These are phyloP conservation scores for Psittacula echo DNA, from an alignment of 2,797 vertebrate species.

Conservation along the genomic window DNA sequence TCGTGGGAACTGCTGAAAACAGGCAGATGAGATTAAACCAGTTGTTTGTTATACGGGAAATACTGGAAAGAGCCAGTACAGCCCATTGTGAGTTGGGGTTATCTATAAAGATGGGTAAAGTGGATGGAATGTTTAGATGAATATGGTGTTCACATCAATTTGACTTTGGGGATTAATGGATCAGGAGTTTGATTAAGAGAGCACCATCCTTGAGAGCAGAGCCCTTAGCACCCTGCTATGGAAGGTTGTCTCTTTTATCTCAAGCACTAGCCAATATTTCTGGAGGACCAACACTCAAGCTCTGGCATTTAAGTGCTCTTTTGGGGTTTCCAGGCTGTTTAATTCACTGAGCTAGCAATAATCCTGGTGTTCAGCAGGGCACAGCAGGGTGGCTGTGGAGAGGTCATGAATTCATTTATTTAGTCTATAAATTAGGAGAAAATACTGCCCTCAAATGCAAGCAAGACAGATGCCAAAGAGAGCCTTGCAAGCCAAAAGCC, in stretches of 20 bases:
- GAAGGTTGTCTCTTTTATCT: background rate
- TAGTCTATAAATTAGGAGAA: conserved; percentile 43
- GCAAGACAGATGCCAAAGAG: conserved; percentile 41
- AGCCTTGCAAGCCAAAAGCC: conserved; percentile 23
- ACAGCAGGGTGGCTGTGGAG: background rate
- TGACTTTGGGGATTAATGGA: background rate
- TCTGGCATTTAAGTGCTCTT: background rate
- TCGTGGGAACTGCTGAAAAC: background rate
- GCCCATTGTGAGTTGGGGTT: background rate
- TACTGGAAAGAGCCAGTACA: background rate
- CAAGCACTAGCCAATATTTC: background rate
- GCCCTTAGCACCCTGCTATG: background rate
- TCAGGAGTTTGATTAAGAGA: background rate
- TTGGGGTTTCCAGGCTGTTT: conserved; percentile 7
- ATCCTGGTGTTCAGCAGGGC: conserved; percentile 14
- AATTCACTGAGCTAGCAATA: conserved; percentile 32
- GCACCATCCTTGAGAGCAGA: background rate
- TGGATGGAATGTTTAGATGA: background rate
- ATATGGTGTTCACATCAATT: background rate
- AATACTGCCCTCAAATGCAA: background rate
- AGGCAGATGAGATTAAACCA: background rate
- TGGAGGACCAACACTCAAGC: background rate
- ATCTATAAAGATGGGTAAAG: background rate
- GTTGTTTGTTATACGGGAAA: background rate
- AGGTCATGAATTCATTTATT: conserved; percentile 43